These are phyloP conservation scores for Chloroceryle aenea DNA, from an alignment of 2,113 vertebrate species.

Conservation along the genomic window DNA sequence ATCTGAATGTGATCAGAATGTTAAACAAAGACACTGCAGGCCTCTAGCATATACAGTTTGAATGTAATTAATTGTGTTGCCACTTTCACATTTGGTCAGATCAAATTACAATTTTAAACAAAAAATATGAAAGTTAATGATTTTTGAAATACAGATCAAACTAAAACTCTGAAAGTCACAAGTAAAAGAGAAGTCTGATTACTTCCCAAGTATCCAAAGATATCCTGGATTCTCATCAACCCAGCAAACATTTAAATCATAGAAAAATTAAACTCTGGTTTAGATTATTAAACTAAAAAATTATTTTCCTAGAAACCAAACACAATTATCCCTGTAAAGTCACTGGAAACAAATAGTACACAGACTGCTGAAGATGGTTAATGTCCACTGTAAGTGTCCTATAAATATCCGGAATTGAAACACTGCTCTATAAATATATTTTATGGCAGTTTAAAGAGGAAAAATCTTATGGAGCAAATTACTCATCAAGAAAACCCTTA, in stretches of 20 bases:
- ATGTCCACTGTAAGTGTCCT: conserved; percentile 8
- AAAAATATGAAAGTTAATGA: background rate
- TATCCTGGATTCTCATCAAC: background rate
- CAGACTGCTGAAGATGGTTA: background rate
- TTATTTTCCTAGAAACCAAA: conserved; percentile 33
- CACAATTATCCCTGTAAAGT: background rate
- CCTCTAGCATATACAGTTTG: background rate
- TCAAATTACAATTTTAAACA: background rate
- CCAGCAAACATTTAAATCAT: background rate
- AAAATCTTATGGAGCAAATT: conserved; percentile 47
- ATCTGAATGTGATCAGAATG: background rate
- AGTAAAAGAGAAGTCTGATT: background rate
- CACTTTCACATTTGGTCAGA: background rate
- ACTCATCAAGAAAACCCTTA: conserved; percentile 52
- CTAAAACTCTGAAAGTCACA: background rate
- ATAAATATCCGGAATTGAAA: conserved; percentile 47
- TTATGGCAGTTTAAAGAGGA: conserved; percentile 38
- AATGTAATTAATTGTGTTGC: background rate
- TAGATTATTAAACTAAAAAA: background rate
- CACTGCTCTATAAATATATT: conserved; percentile 40
- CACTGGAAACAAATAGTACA: background rate
- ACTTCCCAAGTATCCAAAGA: background rate
- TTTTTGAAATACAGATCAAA: background rate
- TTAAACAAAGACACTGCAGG: background rate
- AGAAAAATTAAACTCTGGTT: background rate